phyloP scores from a whole-genome alignment of 2,888 invertebrate species.

The Pediacus dermestoides region DNA sequence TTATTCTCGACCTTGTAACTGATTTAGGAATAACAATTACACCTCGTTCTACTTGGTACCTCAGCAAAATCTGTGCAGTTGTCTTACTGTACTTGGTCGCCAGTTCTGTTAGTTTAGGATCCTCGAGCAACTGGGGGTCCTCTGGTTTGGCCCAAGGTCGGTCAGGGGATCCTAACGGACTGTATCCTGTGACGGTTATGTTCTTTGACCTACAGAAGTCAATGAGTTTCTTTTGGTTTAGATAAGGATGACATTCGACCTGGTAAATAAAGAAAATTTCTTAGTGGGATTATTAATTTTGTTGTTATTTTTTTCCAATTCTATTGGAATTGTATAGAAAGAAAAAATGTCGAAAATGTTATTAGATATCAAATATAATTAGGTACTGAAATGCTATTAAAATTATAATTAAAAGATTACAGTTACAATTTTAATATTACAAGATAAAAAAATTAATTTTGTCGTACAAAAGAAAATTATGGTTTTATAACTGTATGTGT shows the following conservation, averaged over 20 bases:
- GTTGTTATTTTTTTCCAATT: no score
- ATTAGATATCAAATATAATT: no score
- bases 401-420: no score
- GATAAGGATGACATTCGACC: slow-evolving; percentile 80
- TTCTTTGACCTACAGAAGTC: slow-evolving; percentile 64
- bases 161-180: slow-evolving; percentile 79
- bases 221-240: slow-evolving; percentile 67
- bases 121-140: slow-evolving; percentile 69
- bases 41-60: slow-evolving; percentile 63
- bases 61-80: slow-evolving; percentile 67
- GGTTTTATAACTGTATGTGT: no score
- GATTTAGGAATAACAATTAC: slow-evolving; percentile 79
- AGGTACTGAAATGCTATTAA: no score
- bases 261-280: slow-evolving; percentile 43
- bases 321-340: no score
- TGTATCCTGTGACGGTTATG: slow-evolving; percentile 75
- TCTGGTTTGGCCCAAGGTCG: slow-evolving; percentile 76
- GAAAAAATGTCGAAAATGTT: no score
- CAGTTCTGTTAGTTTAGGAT: slow-evolving; percentile 64
- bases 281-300: not conserved
- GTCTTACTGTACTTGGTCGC: slow-evolving; percentile 64
- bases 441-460: no score
- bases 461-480: no score
- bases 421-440: no score
- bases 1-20: slow-evolving; percentile 66